A percentile compares a stretch with the other conserved stretches of the same genome.
phyloP scores from a whole-genome alignment of 1,140 invertebrate genomes.

The Calosoma granatense region DNA sequence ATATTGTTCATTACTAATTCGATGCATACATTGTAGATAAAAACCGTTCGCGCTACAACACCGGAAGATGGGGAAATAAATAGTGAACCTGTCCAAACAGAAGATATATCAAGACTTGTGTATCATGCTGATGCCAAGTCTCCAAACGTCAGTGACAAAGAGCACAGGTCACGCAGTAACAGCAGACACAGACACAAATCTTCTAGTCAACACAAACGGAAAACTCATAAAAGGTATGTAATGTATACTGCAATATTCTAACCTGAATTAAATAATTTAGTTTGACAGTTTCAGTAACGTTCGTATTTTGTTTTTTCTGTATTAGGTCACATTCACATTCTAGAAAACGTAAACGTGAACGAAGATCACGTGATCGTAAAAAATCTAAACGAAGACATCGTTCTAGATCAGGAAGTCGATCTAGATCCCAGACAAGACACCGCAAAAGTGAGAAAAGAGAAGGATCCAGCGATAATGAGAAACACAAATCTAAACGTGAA shows the following conservation, averaged over 20 bases:
- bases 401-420: background rate
- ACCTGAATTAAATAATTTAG: no score
- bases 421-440: background rate
- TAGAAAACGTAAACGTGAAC: background rate
- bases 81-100: background rate
- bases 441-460: background rate
- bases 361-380: background rate
- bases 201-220: background rate
- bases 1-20: no score
- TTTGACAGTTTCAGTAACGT: no score
- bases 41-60: background rate
- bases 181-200: background rate
- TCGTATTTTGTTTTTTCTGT: no score
- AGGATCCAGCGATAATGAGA: background rate
- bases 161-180: background rate
- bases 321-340: constrained; percentile 6
- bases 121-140: background rate
- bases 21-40: background rate
- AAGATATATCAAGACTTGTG: background rate
- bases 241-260: no score
- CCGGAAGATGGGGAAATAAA: background rate
- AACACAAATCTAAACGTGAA: background rate
- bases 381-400: background rate
- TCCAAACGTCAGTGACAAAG: background rate
- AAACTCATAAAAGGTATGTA: background rate